Conservation (phyloP, 2,888 invertebrate species). For the Netelia virgata region DNA sequence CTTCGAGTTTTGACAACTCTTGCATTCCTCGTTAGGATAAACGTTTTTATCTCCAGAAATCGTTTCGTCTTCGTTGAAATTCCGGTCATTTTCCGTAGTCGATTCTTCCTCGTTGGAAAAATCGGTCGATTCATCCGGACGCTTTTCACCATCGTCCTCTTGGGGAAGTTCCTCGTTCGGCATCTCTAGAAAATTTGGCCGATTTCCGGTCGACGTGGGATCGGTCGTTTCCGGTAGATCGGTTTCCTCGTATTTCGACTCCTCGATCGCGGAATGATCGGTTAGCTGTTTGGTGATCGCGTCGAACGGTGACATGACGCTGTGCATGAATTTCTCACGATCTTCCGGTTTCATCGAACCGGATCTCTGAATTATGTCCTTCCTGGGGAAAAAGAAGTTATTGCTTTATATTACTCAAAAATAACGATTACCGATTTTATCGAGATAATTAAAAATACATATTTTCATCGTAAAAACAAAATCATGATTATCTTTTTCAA, state of each 20-base stretch:
- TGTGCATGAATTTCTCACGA: constrained; percentile 74
- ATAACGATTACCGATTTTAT: not conserved
- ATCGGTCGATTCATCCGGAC: not conserved
- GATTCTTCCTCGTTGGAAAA: constrained; percentile 65
- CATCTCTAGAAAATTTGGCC: constrained; percentile 71
- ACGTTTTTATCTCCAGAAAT: constrained; percentile 39
- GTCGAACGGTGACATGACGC: constrained; percentile 78
- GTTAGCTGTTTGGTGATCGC: constrained; percentile 79
- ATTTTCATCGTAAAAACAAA: not conserved
- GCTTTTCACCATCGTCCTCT: constrained; percentile 55
- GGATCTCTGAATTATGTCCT: constrained; percentile 78
- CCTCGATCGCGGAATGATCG: constrained; percentile 77
- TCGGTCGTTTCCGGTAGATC: constrained; percentile 57
- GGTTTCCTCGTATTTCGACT: constrained; percentile 70
- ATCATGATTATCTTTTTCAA: not conserved
- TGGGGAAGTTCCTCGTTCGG: constrained; percentile 51
- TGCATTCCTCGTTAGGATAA: constrained; percentile 40
- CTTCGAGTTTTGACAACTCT: constrained; percentile 39
- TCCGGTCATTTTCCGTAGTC: constrained; percentile 18
- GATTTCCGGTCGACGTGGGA: constrained; percentile 68
- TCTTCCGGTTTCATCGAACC: constrained; percentile 74
- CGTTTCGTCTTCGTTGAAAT: constrained; percentile 11
- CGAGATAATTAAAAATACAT: not conserved
- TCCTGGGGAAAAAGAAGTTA: constrained; percentile 69
- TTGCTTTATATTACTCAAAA: not conserved